Base-by-base conservation (phyloP, 1,140 invertebrate species). In the Papilio aristodemus region DNA sequence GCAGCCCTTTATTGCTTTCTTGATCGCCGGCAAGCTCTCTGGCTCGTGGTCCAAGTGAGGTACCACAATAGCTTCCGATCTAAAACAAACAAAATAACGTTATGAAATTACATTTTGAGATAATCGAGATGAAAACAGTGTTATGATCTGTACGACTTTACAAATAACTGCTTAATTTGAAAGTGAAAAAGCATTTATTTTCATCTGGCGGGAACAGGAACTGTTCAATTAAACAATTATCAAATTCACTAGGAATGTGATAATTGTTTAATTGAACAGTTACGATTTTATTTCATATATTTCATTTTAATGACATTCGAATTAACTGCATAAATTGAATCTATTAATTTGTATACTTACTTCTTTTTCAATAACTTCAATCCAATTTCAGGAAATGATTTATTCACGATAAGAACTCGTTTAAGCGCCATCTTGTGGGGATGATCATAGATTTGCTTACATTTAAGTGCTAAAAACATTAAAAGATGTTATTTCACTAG, bases 331-430 rank as follows among this genome's bases (percentile, higher is more conserved):
- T 68, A 62, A 43, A 32, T 4, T 14, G 13, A 10, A 22, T 60
- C 19, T 38, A 36, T 36, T 46, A 39, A 8, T 46, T 43, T 62
- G 5, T 41, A 63, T 70, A 82, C 85, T 89, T 76, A 89, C 86
- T 82, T 77, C 6, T 78, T 78, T 68, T 79, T 83, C 11, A 89
- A 70, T 41, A 86, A 64, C 5, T 86, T 74, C 37, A 87, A 69
- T 17, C 83, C 85, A 32, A 77, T 78, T 4, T 27, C 66, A 0
- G 87, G 84, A 69, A 75, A 87, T 9, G 71, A 74, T 71, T 81
- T 86, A 60, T 85, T 86, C 4, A 84, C 85, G 38, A 89, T 77
- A 10, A 89, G 68, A 60, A 89, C 81, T 76, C 75, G 59, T 77
- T 80, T 74, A 1, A 84, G 59, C 27, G 78, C 70, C 81, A 85